phyloP scores from a whole-genome alignment of 2,113 vertebrate genomes.

The Odontophorus gujanensis region DNA sequence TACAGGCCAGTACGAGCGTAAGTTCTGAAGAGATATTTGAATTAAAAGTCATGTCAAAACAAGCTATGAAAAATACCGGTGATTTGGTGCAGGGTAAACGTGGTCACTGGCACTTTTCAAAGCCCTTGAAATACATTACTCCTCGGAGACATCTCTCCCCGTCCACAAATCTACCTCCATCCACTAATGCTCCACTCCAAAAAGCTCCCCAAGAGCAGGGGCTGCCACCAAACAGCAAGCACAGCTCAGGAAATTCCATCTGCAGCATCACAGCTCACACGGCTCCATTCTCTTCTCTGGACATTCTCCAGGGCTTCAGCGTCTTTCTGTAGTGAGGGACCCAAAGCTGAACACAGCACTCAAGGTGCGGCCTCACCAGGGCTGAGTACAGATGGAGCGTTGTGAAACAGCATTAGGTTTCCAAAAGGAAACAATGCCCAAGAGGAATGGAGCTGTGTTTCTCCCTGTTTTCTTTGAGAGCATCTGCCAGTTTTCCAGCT shows the following conservation, averaged over 20 bases:
- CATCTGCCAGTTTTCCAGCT: not conserved
- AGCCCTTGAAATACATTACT: not conserved
- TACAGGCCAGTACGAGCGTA: slow-evolving; percentile 22
- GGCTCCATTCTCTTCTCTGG: too few species aligned
- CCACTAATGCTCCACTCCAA: not conserved
- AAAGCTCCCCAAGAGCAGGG: not conserved
- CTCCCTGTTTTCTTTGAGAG: not conserved
- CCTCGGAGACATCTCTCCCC: not conserved
- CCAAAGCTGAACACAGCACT: not conserved
- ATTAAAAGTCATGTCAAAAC: slow-evolving; percentile 42
- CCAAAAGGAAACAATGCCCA: not conserved
- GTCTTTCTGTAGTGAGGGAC: too few species aligned
- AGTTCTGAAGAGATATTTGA: slow-evolving; percentile 47
- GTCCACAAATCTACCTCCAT: not conserved
- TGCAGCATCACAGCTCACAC: not conserved
- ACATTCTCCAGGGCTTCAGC: too few species aligned
- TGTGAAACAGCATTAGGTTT: not conserved
- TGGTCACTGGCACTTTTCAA: not conserved
- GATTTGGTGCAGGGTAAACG: slow-evolving; percentile 26
- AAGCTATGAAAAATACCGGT: not conserved
- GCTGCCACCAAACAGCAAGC: not conserved
- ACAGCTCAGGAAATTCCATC: not conserved
- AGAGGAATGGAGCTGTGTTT: not conserved
- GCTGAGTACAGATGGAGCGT: not conserved
- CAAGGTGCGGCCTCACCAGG: not conserved